phyloP scores from a whole-genome alignment of 2,113 vertebrate species.

The Dendrocopos noguchii region DNA sequence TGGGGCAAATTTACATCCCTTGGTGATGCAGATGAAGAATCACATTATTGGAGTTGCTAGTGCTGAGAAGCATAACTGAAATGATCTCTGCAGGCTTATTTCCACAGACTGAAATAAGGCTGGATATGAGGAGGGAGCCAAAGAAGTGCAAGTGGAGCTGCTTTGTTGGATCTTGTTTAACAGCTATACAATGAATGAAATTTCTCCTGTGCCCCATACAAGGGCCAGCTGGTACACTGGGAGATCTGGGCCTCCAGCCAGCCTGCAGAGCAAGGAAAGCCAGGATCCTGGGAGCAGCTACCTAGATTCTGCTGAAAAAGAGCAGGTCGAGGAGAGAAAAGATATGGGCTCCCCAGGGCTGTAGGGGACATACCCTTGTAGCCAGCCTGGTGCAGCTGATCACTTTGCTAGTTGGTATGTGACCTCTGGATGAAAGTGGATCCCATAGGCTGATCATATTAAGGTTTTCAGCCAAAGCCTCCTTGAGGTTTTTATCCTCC shows the following conservation, averaged over 20 bases:
- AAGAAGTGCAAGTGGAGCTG: not conserved
- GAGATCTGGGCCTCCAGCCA: not conserved
- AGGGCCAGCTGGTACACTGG: not conserved
- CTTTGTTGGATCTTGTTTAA: not conserved
- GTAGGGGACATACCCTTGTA: not conserved
- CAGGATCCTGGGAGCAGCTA: not conserved
- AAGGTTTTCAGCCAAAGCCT: not conserved
- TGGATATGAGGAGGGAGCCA: not conserved
- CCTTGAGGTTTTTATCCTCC: not conserved
- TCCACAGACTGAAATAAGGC: not conserved
- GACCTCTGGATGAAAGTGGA: not conserved
- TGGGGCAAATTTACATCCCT: constrained; percentile 16
- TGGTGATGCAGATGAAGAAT: constrained; percentile 7
- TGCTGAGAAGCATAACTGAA: not conserved
- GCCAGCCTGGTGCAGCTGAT: not conserved
- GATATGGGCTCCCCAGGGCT: not conserved
- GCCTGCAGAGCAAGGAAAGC: not conserved
- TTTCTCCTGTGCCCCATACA: not conserved
- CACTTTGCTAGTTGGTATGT: not conserved
- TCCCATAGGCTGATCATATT: not conserved
- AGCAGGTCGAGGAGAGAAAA: not conserved
- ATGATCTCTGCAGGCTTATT: not conserved
- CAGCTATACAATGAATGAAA: not conserved
- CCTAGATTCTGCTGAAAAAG: not conserved
- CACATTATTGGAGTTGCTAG: not conserved